phyloP scores from a whole-genome alignment of 2,797 vertebrate species.

The Typhlichthys eigenmanni region DNA sequence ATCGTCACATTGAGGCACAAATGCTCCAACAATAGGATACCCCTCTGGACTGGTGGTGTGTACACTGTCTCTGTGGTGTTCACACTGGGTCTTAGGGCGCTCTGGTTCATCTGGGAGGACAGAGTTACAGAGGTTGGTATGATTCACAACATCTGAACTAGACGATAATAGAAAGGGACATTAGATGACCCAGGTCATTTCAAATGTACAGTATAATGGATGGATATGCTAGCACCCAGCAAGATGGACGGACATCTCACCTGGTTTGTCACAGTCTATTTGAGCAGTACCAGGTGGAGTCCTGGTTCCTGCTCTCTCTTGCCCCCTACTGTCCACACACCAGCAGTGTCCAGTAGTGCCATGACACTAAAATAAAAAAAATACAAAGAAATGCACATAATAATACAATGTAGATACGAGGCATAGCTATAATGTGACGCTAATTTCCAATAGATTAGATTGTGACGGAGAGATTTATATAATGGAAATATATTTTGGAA shows the following conservation, averaged over 20 bases:
- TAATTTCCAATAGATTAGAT: no score
- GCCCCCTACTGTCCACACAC: constrained; percentile 74
- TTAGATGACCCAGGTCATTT: no score
- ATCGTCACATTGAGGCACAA: constrained; percentile 54
- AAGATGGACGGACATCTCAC: constrained; percentile 37
- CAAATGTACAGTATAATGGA: no score
- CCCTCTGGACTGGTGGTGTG: constrained; percentile 8
- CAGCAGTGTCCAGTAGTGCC: constrained; percentile 77
- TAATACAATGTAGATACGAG: no score
- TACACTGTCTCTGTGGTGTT: constrained; percentile 43
- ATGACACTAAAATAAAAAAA: constrained; percentile 68
- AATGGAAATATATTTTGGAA: no score
- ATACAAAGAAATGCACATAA: no score
- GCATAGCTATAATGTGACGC: no score
- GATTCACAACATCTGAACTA: no score
- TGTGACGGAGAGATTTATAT: no score
- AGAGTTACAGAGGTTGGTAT: no score
- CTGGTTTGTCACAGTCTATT: constrained; percentile 60
- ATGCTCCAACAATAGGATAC: constrained; percentile 19
- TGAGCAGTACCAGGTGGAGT: constrained; percentile 51
- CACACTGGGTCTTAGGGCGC: constrained; percentile 49
- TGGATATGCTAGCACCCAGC: no score
- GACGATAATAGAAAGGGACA: no score
- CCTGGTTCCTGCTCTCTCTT: constrained; percentile 70
- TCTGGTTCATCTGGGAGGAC: constrained; percentile 7